Evolutionary conservation across 2,113 vertebrate genomes (phyloP).

Genomic region (Gnathonemus longibarbis): DNA sequence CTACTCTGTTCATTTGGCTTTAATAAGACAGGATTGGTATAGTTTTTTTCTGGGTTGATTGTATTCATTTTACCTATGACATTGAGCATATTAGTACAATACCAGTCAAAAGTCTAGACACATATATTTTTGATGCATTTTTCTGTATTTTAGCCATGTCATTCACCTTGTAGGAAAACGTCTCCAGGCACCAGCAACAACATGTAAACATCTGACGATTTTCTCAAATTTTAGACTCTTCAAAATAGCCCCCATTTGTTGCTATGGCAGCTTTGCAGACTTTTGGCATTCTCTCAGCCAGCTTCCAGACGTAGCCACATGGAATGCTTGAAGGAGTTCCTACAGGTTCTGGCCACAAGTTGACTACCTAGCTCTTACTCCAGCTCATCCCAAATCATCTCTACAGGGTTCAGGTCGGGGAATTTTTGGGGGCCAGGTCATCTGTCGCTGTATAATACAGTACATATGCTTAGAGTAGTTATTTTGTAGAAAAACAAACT

Average conservation of each 20-base stretch:
- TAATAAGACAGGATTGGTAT: neutral
- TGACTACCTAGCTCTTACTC: neutral
- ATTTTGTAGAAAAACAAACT: neutral
- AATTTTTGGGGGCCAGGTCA: neutral
- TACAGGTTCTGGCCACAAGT: neutral
- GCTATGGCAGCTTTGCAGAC: neutral
- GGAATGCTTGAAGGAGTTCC: neutral
- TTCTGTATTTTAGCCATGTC: neutral
- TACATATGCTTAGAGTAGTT: neutral
- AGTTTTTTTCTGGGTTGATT: neutral
- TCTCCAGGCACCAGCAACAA: neutral
- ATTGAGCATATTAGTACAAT: neutral
- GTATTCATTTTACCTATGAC: neutral
- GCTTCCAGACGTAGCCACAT: neutral
- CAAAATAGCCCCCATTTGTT: too few relatives aligned
- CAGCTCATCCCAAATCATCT: neutral
- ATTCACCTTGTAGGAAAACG: neutral
- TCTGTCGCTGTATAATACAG: neutral
- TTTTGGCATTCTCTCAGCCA: neutral
- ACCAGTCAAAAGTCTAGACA: neutral
- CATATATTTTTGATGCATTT: neutral
- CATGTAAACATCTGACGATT: too few relatives aligned
- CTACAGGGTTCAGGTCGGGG: neutral
- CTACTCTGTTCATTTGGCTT: neutral
- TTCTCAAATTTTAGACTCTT: too few relatives aligned